A percentile compares a stretch with the other conserved stretches of the same genome.
These are phyloP conservation scores for Coregonus suidteri DNA, from an alignment of 2,797 vertebrate genomes.

Conservation along the genomic window DNA sequence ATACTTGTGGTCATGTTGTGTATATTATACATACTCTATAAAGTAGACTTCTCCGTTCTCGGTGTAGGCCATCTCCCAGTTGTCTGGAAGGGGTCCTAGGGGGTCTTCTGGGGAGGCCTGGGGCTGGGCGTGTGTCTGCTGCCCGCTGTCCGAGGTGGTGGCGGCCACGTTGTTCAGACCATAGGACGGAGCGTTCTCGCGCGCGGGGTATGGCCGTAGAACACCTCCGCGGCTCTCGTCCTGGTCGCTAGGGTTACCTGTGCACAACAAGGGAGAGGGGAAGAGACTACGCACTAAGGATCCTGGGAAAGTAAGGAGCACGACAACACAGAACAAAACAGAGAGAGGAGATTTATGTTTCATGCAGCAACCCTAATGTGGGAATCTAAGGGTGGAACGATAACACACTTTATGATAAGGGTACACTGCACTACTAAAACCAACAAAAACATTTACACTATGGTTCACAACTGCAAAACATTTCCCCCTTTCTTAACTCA, in stretches of 20 bases:
- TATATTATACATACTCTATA: constrained; percentile 87
- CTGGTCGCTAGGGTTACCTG: constrained; percentile 93
- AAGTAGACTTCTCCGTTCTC: constrained; percentile 99
- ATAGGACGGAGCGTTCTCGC: constrained; percentile 81
- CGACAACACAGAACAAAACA: constrained; percentile 53
- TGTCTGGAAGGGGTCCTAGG: constrained; percentile 93
- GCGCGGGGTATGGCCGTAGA: constrained; percentile 71
- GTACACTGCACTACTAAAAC: not conserved
- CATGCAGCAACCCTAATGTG: constrained; percentile 29
- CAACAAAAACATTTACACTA: not conserved
- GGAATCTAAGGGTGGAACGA: not conserved
- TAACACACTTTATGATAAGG: not conserved
- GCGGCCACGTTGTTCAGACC: constrained; percentile 81
- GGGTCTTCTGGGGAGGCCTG: constrained; percentile 86
- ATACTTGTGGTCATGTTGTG: too few relatives aligned
- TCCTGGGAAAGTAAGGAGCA: constrained; percentile 62
- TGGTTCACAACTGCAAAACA: not conserved
- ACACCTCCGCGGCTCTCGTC: constrained; percentile 81
- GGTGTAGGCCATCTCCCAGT: constrained; percentile 99
- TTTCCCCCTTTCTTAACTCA: constrained; percentile 39
- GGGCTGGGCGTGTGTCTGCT: constrained; percentile 91
- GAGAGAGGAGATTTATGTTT: constrained; percentile 54
- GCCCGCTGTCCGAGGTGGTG: constrained; percentile 90
- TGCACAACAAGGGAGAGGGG: constrained; percentile 75
- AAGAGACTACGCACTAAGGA: constrained; percentile 80